Evolutionary conservation across 2,888 invertebrate species (phyloP), one percentile per base, ranked within the genome.

Genomic region (Monoplex corrugatus): DNA sequence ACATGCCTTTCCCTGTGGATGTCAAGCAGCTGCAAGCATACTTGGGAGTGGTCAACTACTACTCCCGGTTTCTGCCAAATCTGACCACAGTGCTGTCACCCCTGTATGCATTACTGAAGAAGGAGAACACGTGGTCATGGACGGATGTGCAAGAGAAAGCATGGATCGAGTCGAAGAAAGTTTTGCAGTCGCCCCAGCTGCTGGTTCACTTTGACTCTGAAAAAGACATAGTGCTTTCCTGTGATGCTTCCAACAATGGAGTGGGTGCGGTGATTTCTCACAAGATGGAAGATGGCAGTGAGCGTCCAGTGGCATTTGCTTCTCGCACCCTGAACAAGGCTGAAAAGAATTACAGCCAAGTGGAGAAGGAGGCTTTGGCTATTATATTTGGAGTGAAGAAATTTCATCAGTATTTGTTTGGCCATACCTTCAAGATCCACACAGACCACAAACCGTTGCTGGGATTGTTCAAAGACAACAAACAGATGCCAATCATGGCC

Each of bases 211-310:
- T 57, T 23, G 93, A 96, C 83, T 92, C 94, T 13, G 84, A n/a
- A 3, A 87, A 91, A 35, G 92, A 91, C 23, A 87, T 96, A 16
- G 91, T 93, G 44, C 89, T 96, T 3, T 93, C 95, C 6, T 94
- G 94, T 50, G 96, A 96, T 92, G 96, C 96, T 0, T 95, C 94
- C 28, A 94, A 93, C 23, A 90, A 90, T 38, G 95, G 95, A 44
- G 89, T 95, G 45, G 94, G 94, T 57, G 95, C 95, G 8, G 86
- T 90, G 2, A 13, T 91, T 3, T 82, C 89, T 23, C 90, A 91
- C 78, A 23, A 2, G 1, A 78, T 87, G 44, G 88, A 90, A 0
- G 44, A 90, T 40, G 86, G 88, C 6, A 32, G n/a, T 43, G 91
- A 89, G 38, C 44, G 85, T 2, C 90, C 86, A 38, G 87, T 90